phyloP scores from a whole-genome alignment of 1,140 invertebrate genomes.

The Diachasmimorpha longicaudata region DNA sequence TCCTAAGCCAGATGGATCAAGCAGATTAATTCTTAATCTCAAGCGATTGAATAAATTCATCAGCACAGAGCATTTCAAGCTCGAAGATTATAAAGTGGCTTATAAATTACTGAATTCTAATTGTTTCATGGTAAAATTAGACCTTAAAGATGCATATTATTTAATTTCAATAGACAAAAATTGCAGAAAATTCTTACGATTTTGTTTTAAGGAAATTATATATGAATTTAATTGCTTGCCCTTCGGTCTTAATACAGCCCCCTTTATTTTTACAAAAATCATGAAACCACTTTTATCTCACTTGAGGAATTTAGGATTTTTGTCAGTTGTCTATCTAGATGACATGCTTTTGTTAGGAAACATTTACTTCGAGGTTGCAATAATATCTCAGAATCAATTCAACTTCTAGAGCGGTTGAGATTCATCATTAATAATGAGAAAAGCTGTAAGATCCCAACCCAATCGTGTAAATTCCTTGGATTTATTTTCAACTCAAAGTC shows the following conservation, averaged over 20 bases:
- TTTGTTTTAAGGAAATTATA: background rate
- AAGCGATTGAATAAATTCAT: background rate
- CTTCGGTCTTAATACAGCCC: background rate
- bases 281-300: background rate
- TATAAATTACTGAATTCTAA: background rate
- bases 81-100: background rate
- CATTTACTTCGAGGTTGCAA: background rate
- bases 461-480: background rate
- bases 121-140: background rate
- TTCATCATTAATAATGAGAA: constrained; percentile 5
- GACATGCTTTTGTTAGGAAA: background rate
- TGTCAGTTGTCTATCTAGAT: background rate
- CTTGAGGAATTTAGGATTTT: background rate
- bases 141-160: background rate
- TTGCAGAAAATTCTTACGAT: background rate
- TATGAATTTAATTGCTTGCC: constrained; percentile 6
- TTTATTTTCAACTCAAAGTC: background rate
- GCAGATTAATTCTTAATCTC: background rate
- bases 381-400: background rate
- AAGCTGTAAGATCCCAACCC: background rate
- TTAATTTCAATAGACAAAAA: background rate
- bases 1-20: background rate
- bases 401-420: background rate
- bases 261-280: constrained; percentile 8
- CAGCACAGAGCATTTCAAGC: background rate